Evolutionary conservation across 2,113 vertebrate genomes (phyloP).

Genomic region (Geococcyx californianus): DNA sequence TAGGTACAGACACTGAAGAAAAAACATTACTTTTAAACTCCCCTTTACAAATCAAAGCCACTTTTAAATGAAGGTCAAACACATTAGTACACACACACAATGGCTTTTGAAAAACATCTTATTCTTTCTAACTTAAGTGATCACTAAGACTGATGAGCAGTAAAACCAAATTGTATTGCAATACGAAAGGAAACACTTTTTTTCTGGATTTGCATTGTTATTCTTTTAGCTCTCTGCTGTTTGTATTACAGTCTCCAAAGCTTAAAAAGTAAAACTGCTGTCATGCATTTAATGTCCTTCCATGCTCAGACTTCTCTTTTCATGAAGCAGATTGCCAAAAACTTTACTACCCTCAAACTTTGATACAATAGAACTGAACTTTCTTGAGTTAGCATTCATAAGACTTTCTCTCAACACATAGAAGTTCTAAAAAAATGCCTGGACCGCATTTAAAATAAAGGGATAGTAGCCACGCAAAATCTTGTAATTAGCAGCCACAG

Average conservation of each 20-base stretch:
- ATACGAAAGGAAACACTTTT: neutral
- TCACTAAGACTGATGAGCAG: neutral
- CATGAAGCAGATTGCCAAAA: neutral
- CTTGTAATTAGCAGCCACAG: neutral
- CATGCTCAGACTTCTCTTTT: neutral
- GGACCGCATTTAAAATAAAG: neutral
- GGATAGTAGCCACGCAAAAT: neutral
- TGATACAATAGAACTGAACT: neutral
- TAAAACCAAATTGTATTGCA: neutral
- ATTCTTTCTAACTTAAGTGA: neutral
- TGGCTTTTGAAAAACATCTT: neutral
- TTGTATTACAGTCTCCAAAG: neutral
- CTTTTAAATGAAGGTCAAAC: constrained; percentile 9
- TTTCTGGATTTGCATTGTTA: neutral
- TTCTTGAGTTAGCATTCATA: neutral
- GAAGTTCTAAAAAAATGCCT: neutral
- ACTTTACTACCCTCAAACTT: neutral
- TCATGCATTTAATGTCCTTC: neutral
- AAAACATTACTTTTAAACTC: neutral
- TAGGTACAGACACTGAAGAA: neutral
- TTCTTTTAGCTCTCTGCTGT: neutral
- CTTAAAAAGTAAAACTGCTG: neutral
- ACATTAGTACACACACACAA: neutral
- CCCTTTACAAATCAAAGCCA: neutral
- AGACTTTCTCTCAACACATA: neutral